These are phyloP conservation scores for Dynastes tityus DNA, from an alignment of 2,888 invertebrate genomes.

Conservation along the genomic window DNA sequence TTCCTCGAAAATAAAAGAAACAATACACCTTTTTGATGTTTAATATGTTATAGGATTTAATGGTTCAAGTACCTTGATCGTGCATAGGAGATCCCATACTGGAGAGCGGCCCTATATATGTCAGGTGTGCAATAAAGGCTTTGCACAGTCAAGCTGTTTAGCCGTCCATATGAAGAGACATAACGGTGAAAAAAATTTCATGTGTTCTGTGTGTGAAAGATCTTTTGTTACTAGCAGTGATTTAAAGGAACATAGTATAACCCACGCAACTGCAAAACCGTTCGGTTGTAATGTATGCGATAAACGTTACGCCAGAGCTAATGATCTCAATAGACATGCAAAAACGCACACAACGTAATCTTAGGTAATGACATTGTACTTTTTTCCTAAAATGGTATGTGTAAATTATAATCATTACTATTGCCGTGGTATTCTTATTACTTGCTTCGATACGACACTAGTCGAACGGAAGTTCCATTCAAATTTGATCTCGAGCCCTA, in stretches of 20 bases:
- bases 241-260: conserved; percentile 62
- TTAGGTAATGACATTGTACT: too few relatives aligned
- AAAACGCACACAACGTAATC: conserved; percentile 57
- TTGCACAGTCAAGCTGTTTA: conserved; percentile 69
- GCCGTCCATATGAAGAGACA: conserved; percentile 69
- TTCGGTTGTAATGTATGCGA: conserved; percentile 63
- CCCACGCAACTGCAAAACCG: conserved; percentile 61
- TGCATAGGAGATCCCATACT: conserved; percentile 68
- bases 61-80: conserved; percentile 68
- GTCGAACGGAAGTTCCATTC: too few relatives aligned
- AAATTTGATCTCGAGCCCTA: too few relatives aligned
- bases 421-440: neutral
- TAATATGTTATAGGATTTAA: conserved; percentile 65
- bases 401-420: too few relatives aligned
- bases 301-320: conserved; percentile 61
- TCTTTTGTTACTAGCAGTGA: conserved; percentile 64
- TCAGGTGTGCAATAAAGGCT: conserved; percentile 66
- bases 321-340: conserved; percentile 63
- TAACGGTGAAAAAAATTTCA: conserved; percentile 62
- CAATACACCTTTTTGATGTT: too few relatives aligned
- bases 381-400: too few relatives aligned
- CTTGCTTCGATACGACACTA: too few relatives aligned
- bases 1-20: too few relatives aligned
- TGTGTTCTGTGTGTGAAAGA: conserved; percentile 62
- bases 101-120: conserved; percentile 69